phyloP scores from a whole-genome alignment of 2,888 invertebrate species.

The Linyphia triangularis region DNA sequence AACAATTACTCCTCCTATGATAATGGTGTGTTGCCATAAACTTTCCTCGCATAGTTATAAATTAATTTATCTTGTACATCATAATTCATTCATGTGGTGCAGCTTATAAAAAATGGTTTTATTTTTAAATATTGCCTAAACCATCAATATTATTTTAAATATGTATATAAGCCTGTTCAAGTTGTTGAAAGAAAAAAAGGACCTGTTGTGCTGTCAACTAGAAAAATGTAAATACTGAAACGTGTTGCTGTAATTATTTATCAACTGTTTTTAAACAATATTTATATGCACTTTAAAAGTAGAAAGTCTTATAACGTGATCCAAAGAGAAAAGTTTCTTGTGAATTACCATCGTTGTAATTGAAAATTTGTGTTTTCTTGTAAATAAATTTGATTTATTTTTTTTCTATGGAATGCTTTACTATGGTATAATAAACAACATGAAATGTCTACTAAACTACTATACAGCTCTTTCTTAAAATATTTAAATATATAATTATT shows the following conservation, averaged over 20 bases:
- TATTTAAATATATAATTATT: no score
- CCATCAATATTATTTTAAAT: not conserved
- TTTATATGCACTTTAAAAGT: not conserved
- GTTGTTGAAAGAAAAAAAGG: not conserved
- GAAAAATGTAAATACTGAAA: not conserved
- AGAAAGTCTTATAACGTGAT: not conserved
- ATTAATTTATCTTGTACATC: no score
- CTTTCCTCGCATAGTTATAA: no score
- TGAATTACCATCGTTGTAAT: not conserved
- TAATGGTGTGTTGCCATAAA: no score
- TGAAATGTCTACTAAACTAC: no score
- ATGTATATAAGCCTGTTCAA: not conserved
- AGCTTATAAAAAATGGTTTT: no score
- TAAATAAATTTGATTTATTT: not conserved
- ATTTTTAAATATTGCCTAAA: no score
- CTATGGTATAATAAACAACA: no score
- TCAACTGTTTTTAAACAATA: not conserved
- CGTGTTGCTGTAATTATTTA: not conserved
- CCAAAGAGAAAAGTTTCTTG: not conserved
- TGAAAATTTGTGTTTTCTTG: not conserved
- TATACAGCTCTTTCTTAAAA: no score
- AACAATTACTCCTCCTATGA: no score
- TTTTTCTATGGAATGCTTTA: no score
- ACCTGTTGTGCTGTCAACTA: not conserved
- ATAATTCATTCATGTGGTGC: no score